These are phyloP conservation scores for Arrhamphus sclerolepis DNA, from an alignment of 2,797 vertebrate species.

Conservation along the genomic window DNA sequence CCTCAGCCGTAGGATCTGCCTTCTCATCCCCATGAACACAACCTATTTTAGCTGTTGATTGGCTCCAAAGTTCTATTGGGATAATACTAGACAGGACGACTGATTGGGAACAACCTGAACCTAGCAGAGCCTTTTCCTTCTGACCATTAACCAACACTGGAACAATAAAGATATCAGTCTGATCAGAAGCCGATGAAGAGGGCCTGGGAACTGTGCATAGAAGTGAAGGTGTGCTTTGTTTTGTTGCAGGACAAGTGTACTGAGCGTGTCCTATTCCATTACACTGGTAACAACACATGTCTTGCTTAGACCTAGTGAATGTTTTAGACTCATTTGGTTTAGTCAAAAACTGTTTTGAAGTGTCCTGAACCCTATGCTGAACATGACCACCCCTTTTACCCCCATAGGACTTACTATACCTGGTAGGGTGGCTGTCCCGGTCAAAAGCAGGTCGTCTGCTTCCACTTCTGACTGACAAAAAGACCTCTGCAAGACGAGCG, in stretches of 20 bases:
- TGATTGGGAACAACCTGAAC: no score
- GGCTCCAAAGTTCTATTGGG: background rate
- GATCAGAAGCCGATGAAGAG: background rate
- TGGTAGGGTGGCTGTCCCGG: no score
- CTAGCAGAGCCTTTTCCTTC: no score
- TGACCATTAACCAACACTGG: background rate
- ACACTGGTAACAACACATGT: background rate
- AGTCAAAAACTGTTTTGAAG: background rate
- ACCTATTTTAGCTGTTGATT: background rate
- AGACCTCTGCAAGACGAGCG: background rate
- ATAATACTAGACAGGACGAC: no score
- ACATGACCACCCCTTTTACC: background rate
- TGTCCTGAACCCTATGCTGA: background rate
- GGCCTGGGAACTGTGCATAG: background rate
- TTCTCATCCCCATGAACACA: conserved; percentile 1
- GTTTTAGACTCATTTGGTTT: background rate
- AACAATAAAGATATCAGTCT: background rate
- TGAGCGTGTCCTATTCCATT: background rate
- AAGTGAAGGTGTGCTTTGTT: background rate
- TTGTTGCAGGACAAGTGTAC: background rate
- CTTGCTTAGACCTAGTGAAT: background rate
- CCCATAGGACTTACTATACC: background rate
- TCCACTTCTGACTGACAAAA: background rate
- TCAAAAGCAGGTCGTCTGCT: background rate
- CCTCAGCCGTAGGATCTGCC: background rate